Base-by-base conservation (phyloP, 2,888 invertebrate genomes). In the Lasioglossum pauxillum region DNA sequence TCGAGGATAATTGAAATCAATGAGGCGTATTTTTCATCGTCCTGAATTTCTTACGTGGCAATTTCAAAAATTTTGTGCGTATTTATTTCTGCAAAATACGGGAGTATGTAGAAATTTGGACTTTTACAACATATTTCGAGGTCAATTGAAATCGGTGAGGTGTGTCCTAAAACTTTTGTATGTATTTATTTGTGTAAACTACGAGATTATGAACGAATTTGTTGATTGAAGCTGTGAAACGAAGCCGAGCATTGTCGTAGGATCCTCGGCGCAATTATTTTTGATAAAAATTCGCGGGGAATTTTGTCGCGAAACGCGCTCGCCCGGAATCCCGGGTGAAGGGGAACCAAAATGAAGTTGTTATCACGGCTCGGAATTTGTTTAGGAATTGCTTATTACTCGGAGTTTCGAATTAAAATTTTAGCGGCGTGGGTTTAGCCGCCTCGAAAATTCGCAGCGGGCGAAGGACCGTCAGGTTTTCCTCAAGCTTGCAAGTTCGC, bases 391-490 rank as follows among this genome's bases (percentile, higher is more conserved):
- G 94, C 94, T 93, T 92, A 93, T 92, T 92, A 92, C 91, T 91
- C 85, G 93, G 94, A 94, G 92, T 94, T 93, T 92, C 88, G 93
- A 93, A 94, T 94, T 94, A 94, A 94, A 94, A 94, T 94, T 94
- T 92, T 89, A 93, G 89, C 89, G 74, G 78, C 72, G 53, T 57
- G 64, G 27, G 19, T 72, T 75, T 49, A 49, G 57, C 84, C 74
- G 57, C 78, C 46, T 57, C 80, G 82, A 88, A 88, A 89, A 85
- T 92, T 85, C 82, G n/a, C 60, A n/a, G 57, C n/a, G 7, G 64
- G 74, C 80, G 49, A 44, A 76, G 74, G 57, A 71, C 71, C 53
- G 82, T 35, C 80, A 49, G 73, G 82, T 86, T 85, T 74, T 85
- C 53, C 85, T 83, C 85, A 75, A 83, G 84, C 85, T 77, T 71